Evolutionary conservation across 2,113 vertebrate species (phyloP), one percentile per base, ranked within the genome.

Genomic region (Lepus europaeus): DNA sequence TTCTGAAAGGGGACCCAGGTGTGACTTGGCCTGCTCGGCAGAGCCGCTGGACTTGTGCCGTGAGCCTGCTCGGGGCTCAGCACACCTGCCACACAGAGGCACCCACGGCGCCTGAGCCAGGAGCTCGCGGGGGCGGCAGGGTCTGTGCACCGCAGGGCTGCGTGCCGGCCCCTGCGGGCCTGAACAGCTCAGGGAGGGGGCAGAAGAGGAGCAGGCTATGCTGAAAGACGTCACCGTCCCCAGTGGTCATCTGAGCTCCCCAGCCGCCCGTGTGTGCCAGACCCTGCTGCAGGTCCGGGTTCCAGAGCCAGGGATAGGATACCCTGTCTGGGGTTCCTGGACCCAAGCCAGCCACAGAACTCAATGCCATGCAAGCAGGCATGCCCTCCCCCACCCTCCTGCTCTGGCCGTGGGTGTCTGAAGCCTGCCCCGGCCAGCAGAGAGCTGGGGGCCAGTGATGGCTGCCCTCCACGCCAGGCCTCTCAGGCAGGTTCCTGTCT

Each of bases 381-480:
- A 45, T 7, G 45, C 45, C 45, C 45, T 17, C 1, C 9, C 5
- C 9, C 3, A 49, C 25, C 7, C 2, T 13, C 8, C 3, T 0
- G 10, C 45, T 8, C 5, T 23, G 45, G 14, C 68, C 6, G 11
- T 2, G 1, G 64, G 27, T 10, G 8, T n/a, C 14, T 29, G 6
- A 49, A 49, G 45, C 70, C 45, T 4, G 2, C 8, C 13, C 9
- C 0, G 8, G 2, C 1, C 31, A 14, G 19, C 8, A 29, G 53
- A 20, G 39, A 2, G 51, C 22, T 7, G n/a, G 59, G 33, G 61
- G 19, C 10, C 72, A 3, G 56, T 29, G 20, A 0, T 0, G 0
- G 1, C 13, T 63, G 19, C 85, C 51, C 31, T 49, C 5, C 0
- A 3, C 9, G 0, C 68, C 16, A 5, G 25, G n/a, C 68, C 20